These are phyloP conservation scores for Telenomus remus DNA, from an alignment of 1,140 invertebrate genomes.

Conservation along the genomic window DNA sequence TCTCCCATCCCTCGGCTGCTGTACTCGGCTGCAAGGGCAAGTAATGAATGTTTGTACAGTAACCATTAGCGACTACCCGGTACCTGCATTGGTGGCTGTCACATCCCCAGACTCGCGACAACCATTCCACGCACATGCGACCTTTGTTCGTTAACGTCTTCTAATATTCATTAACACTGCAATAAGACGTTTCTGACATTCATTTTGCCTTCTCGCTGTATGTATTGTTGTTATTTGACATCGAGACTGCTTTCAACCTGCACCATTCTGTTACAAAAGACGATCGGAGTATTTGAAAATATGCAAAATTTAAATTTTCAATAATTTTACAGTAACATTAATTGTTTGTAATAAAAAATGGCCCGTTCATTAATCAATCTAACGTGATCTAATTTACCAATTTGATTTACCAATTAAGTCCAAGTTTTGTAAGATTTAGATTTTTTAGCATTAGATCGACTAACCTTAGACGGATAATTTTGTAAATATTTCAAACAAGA, in stretches of 20 bases:
- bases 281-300: too few relatives aligned
- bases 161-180: slow-evolving; percentile 39
- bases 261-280: too few relatives aligned
- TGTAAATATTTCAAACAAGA: too few relatives aligned
- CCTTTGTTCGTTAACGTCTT: slow-evolving; percentile 41
- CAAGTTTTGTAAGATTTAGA: too few relatives aligned
- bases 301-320: too few relatives aligned
- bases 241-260: not conserved
- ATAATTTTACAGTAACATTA: too few relatives aligned
- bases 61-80: slow-evolving; percentile 71
- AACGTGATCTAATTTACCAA: too few relatives aligned
- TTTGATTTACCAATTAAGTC: too few relatives aligned
- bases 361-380: too few relatives aligned
- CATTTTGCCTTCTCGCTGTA: not conserved
- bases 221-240: not conserved
- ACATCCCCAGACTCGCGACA: slow-evolving; percentile 60
- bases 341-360: too few relatives aligned
- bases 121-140: slow-evolving; percentile 72
- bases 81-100: slow-evolving; percentile 45
- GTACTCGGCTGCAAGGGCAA: slow-evolving; percentile 49
- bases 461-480: too few relatives aligned
- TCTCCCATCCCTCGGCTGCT: slow-evolving; percentile 38
- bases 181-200: slow-evolving; percentile 23
- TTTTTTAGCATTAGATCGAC: too few relatives aligned
- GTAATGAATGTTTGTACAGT: slow-evolving; percentile 75